Conservation (phyloP, 2,113 vertebrate species). For the Forbesichthys agassizii region DNA sequence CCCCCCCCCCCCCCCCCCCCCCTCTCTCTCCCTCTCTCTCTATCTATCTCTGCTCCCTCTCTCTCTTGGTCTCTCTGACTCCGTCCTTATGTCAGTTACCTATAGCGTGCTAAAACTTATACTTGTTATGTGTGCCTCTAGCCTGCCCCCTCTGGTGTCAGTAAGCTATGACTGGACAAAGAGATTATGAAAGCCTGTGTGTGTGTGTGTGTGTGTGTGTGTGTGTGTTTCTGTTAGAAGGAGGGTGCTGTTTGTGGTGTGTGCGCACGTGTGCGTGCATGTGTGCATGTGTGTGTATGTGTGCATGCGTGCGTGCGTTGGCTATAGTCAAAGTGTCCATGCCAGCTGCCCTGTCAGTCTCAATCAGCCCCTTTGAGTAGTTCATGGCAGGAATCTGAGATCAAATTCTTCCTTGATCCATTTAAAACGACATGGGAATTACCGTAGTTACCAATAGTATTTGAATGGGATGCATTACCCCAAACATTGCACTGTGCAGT, state of each 20-base stretch:
- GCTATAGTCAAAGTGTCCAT: background rate
- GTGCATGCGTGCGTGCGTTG: background rate
- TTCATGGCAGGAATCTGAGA: background rate
- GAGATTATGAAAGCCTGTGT: background rate
- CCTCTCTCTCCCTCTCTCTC: background rate
- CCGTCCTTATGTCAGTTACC: too few species aligned
- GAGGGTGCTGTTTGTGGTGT: too few species aligned
- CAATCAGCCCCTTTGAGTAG: conserved; percentile 18
- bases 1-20: background rate
- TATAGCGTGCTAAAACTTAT: too few species aligned
- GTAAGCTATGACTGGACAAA: too few species aligned
- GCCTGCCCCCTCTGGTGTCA: too few species aligned
- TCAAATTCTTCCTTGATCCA: background rate
- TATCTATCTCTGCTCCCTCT: background rate
- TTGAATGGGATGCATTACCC: conserved; percentile 35
- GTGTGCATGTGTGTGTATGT: background rate
- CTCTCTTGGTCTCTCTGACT: too few species aligned
- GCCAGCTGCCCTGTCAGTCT: conserved; percentile 42
- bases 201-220: background rate
- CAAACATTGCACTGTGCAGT: conserved; percentile 9
- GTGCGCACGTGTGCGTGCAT: background rate
- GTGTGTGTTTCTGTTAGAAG: too few species aligned
- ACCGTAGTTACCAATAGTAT: conserved; percentile 25
- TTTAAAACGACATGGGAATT: background rate
- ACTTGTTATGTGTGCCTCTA: too few species aligned